Evolutionary conservation across 2,797 vertebrate genomes (phyloP).

Genomic region (Orestias chungarensis): DNA sequence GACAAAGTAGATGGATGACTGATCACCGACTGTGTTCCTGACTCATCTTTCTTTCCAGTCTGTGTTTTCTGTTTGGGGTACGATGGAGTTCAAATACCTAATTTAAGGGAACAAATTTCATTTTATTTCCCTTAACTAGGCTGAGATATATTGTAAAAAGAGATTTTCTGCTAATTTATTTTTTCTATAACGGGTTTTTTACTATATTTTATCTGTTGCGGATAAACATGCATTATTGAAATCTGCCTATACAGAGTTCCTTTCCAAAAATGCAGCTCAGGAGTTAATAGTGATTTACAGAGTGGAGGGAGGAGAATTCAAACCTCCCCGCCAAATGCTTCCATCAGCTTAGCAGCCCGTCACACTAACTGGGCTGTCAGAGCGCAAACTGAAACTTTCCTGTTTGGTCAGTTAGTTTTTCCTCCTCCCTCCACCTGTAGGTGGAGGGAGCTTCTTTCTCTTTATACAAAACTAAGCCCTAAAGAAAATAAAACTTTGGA

Average conservation of each 20-base stretch:
- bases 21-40: conserved; percentile 27
- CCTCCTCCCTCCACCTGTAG: neutral
- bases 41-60: conserved; percentile 40
- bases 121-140: neutral
- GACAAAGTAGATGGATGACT: conserved; percentile 57
- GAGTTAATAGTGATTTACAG: conserved; percentile 41
- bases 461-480: conserved; percentile 18
- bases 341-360: conserved; percentile 41
- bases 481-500: conserved; percentile 22
- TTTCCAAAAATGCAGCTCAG: conserved; percentile 31
- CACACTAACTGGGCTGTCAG: conserved; percentile 59
- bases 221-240: neutral
- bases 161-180: neutral
- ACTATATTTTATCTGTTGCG: conserved; percentile 7
- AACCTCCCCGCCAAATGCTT: conserved; percentile 77
- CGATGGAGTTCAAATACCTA: neutral
- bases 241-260: neutral
- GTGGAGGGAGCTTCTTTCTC: conserved; percentile 4
- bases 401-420: conserved; percentile 45
- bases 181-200: conserved; percentile 29
- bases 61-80: neutral
- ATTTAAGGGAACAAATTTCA: neutral
- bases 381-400: conserved; percentile 60
- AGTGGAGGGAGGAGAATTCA: conserved; percentile 63
- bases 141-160: neutral